Conservation (phyloP, 2,797 vertebrate genomes). For the Sebastes trivittatus region DNA sequence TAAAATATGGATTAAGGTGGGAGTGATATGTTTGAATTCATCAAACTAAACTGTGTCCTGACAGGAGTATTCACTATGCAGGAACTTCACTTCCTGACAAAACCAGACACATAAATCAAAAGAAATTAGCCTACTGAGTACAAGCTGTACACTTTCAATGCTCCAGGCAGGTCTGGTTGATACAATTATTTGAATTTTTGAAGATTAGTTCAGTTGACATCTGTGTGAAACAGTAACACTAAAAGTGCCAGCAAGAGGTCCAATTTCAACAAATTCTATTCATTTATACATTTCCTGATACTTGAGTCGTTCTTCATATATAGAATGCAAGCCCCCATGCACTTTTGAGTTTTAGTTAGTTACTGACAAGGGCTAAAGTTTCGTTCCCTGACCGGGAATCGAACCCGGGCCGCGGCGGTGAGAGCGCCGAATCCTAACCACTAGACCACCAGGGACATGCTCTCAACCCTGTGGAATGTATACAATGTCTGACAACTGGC, state of each 20-base stretch:
- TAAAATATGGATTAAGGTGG: neutral
- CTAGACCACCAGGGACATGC: constrained; percentile 70
- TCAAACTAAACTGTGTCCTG: neutral
- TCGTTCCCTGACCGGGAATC: constrained; percentile 79
- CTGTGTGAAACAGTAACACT: neutral
- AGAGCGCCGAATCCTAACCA: constrained; percentile 83
- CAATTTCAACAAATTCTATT: too few relatives aligned
- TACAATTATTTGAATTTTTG: neutral
- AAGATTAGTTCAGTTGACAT: neutral
- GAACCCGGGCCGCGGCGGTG: constrained; percentile 74
- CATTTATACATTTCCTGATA: neutral
- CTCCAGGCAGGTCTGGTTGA: neutral
- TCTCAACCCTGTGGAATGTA: neutral
- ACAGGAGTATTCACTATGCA: neutral
- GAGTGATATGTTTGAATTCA: neutral
- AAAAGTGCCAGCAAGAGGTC: too few relatives aligned
- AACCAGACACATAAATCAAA: neutral
- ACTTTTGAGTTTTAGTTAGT: neutral
- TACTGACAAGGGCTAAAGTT: neutral
- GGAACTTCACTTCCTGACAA: neutral
- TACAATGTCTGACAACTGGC: neutral
- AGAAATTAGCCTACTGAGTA: neutral
- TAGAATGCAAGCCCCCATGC: neutral
- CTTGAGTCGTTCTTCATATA: neutral
- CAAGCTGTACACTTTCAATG: neutral